Conservation (phyloP, 2,888 invertebrate species). For the Ashinkailepas kermadecensis region DNA sequence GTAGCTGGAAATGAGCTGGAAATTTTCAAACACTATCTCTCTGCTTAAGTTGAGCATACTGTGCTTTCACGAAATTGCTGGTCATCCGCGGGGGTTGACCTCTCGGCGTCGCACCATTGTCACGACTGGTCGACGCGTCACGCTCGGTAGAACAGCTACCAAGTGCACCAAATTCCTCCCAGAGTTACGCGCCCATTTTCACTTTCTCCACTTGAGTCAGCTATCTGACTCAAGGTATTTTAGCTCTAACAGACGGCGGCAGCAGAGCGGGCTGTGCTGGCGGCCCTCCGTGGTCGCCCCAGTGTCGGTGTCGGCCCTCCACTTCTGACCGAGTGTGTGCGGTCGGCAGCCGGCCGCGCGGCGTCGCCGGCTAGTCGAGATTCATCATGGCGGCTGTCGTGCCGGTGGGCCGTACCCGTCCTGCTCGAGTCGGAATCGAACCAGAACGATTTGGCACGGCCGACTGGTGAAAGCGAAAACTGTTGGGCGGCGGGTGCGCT, state of each 20-base stretch:
- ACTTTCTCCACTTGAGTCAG: not conserved
- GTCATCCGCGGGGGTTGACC: not conserved
- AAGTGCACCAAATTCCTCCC: not conserved
- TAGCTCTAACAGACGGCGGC: not conserved
- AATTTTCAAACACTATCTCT: no score
- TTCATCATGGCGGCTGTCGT: not conserved
- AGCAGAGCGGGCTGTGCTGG: not conserved
- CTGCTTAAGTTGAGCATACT: no score
- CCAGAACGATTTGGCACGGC: not conserved
- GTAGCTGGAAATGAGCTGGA: no score
- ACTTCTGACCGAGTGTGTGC: no score
- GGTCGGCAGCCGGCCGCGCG: not conserved
- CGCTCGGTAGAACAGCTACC: not conserved
- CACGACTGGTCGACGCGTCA: not conserved
- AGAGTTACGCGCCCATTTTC: not conserved
- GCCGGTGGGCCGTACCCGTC: not conserved
- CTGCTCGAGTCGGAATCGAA: not conserved
- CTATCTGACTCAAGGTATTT: not conserved
- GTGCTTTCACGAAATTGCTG: not conserved
- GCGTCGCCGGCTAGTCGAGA: not conserved
- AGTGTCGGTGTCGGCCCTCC: no score
- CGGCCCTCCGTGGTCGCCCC: no score
- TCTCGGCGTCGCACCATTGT: not conserved
- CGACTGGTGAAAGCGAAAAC: slow-evolving; percentile 8
- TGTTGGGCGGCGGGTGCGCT: not conserved